A percentile compares a stretch with the other conserved stretches of the same genome.
These are phyloP conservation scores for Drosophila parvula DNA, from an alignment of 1,140 invertebrate genomes.

Conservation along the genomic window DNA sequence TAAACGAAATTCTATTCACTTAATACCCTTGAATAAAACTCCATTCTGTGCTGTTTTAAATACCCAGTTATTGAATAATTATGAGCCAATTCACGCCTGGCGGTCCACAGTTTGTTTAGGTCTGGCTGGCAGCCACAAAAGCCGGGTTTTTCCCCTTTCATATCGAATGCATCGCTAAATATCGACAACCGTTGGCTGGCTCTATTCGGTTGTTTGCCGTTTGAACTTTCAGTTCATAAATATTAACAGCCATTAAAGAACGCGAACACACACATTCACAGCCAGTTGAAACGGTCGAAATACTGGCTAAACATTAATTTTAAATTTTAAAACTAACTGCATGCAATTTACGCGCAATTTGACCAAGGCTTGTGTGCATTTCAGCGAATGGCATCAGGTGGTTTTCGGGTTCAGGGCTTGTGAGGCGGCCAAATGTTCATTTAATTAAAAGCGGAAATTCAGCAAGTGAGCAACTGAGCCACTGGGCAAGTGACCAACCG, in stretches of 20 bases:
- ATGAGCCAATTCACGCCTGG: constrained; percentile 52
- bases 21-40: not conserved
- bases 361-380: constrained; percentile 19
- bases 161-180: constrained; percentile 64
- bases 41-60: constrained; percentile 26
- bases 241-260: constrained; percentile 78
- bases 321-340: constrained; percentile 73
- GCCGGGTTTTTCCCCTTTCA: not conserved
- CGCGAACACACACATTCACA: constrained; percentile 25
- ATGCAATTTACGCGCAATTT: constrained; percentile 66
- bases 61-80: constrained; percentile 58
- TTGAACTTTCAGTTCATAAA: constrained; percentile 75
- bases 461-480: constrained; percentile 56
- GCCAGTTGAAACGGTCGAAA: constrained; percentile 13
- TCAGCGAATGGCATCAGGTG: constrained; percentile 20
- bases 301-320: constrained; percentile 63
- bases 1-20: not conserved
- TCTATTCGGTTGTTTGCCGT: constrained; percentile 46
- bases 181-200: constrained; percentile 57
- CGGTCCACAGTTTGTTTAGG: constrained; percentile 31
- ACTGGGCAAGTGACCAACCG: not conserved
- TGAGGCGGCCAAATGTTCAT: constrained; percentile 68
- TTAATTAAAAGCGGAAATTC: constrained; percentile 82
- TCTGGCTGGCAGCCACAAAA: constrained; percentile 5
- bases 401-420: constrained; percentile 28